These are phyloP conservation scores for Hephaestus fuliginosus DNA, from an alignment of 2,797 vertebrate species.

Conservation along the genomic window DNA sequence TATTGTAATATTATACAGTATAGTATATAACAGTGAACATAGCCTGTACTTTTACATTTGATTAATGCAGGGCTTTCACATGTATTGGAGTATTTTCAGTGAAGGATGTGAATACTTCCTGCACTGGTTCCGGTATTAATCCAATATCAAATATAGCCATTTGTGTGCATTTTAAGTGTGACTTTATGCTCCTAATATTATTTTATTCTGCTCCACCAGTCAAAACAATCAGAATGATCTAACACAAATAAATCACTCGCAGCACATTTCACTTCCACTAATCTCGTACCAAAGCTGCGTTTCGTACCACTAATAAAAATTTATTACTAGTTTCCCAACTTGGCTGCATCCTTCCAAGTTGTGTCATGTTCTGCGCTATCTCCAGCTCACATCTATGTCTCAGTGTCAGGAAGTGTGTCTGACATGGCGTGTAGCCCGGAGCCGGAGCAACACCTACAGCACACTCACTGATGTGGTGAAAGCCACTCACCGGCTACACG, in stretches of 20 bases:
- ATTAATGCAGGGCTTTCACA: not conserved
- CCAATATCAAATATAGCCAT: not conserved
- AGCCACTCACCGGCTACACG: constrained; percentile 8
- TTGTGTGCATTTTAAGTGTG: not conserved
- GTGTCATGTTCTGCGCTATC: constrained; percentile 71
- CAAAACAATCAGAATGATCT: constrained; percentile 33
- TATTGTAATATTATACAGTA: not conserved
- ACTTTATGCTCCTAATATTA: not conserved
- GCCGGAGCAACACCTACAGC: constrained; percentile 49
- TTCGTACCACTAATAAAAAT: constrained; percentile 48
- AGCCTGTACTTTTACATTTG: too few relatives aligned
- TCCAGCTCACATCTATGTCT: constrained; percentile 67
- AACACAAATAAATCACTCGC: constrained; percentile 35
- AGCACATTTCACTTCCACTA: constrained; percentile 17
- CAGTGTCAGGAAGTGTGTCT: constrained; percentile 78
- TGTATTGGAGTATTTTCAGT: not conserved
- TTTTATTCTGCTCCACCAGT: not conserved
- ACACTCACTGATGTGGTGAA: constrained; percentile 48
- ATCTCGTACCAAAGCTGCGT: constrained; percentile 38
- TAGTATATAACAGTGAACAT: not conserved
- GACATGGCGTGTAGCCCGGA: constrained; percentile 65
- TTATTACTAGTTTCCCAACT: constrained; percentile 37
- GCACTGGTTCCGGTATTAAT: not conserved
- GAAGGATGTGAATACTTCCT: not conserved
- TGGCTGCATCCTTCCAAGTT: constrained; percentile 51